Evolutionary conservation across 1,140 invertebrate genomes (phyloP).

Genomic region (Drosophila sproati): DNA sequence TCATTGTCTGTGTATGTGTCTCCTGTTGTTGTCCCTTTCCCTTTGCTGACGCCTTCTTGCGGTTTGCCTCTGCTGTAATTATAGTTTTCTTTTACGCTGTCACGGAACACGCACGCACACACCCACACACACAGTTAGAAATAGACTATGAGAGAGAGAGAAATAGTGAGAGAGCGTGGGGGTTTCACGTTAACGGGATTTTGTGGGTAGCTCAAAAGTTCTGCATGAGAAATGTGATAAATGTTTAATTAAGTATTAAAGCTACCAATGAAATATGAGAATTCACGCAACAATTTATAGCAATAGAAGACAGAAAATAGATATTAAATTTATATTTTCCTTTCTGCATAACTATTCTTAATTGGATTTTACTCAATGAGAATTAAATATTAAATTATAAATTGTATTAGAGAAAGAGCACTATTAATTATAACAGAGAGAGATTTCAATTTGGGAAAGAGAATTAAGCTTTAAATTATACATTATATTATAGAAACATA

Average conservation of each 20-base stretch:
- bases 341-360: too few species aligned
- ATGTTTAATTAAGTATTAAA: constrained; percentile 12
- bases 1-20: constrained; percentile 44
- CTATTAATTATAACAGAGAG: too few species aligned
- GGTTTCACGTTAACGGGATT: constrained; percentile 6
- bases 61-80: constrained; percentile 64
- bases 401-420: too few species aligned
- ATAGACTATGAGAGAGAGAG: constrained; percentile 2
- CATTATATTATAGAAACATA: too few species aligned
- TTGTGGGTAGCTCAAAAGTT: constrained; percentile 17
- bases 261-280: constrained; percentile 4
- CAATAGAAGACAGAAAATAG: not conserved
- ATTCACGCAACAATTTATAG: not conserved
- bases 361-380: too few species aligned
- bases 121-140: not conserved
- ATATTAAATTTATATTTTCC: not conserved
- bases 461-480: too few species aligned
- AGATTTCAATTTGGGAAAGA: too few species aligned
- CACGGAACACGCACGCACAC: constrained; percentile 13
- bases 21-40: not conserved
- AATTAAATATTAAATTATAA: too few species aligned
- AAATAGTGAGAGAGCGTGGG: not conserved
- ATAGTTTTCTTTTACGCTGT: constrained; percentile 59
- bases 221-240: constrained; percentile 14
- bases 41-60: constrained; percentile 57